Evolutionary conservation across 1,140 invertebrate genomes (phyloP).

Genomic region (Babylonia areolata): DNA sequence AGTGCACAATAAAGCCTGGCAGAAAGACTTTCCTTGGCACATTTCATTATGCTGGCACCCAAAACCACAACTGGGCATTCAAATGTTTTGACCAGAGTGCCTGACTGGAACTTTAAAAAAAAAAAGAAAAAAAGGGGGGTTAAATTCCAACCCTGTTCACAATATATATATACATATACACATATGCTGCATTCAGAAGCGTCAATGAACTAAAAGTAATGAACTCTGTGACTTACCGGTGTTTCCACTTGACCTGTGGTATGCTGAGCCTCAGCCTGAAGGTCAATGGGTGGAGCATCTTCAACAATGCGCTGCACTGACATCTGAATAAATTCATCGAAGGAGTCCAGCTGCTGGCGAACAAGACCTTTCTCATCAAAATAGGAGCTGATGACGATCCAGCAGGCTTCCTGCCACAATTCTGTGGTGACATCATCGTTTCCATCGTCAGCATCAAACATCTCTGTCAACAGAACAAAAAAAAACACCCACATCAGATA

Average conservation of each 20-base stretch:
- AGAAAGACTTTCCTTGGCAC: too few species aligned
- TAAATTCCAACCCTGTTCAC: too few species aligned
- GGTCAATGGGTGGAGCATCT: slow-evolving; percentile 97
- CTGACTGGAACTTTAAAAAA: too few species aligned
- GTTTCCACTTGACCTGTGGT: slow-evolving; percentile 93
- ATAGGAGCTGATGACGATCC: slow-evolving; percentile 99
- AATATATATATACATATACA: too few species aligned
- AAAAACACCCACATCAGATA: not conserved
- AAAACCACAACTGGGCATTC: too few species aligned
- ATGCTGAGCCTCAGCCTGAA: slow-evolving; percentile 98
- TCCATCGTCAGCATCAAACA: slow-evolving; percentile 67
- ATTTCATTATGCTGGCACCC: too few species aligned
- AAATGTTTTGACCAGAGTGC: too few species aligned
- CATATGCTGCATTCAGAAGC: too few species aligned
- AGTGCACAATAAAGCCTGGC: too few species aligned
- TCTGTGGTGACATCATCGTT: slow-evolving; percentile 91
- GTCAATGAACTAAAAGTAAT: too few species aligned
- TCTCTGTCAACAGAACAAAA: slow-evolving; percentile 42
- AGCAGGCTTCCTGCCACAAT: slow-evolving; percentile 99
- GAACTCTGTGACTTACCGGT: slow-evolving; percentile 80
- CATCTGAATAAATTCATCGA: slow-evolving; percentile 99
- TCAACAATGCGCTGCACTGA: slow-evolving; percentile 99
- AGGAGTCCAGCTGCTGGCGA: slow-evolving; percentile 98
- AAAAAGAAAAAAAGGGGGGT: too few species aligned
- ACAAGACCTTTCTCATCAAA: slow-evolving; percentile 99